These are phyloP conservation scores for Neelides folsomi DNA, from an alignment of 2,888 invertebrate species.

Conservation along the genomic window DNA sequence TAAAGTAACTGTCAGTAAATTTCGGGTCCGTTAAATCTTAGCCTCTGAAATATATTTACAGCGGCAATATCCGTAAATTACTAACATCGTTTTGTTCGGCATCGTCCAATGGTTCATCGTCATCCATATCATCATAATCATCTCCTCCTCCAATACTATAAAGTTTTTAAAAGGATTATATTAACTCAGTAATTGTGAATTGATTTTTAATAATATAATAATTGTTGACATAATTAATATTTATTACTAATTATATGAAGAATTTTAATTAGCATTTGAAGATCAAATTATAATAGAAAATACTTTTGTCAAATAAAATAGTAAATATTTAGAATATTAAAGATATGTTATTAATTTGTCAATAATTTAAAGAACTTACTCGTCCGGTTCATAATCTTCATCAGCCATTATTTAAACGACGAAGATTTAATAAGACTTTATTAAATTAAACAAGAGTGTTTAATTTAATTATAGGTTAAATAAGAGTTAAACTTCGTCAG, in stretches of 20 bases:
- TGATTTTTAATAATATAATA: not conserved
- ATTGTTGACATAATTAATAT: not conserved
- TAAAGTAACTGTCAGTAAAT: too few species aligned
- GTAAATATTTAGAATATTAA: not conserved
- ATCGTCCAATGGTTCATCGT: constrained; percentile 56
- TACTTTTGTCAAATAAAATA: not conserved
- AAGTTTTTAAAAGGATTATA: constrained; percentile 13
- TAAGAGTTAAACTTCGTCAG: too few species aligned
- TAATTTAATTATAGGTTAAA: too few species aligned
- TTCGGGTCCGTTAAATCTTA: not conserved
- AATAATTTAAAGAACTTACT: constrained; percentile 43
- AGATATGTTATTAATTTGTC: not conserved
- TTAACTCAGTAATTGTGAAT: not conserved
- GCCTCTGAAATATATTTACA: not conserved
- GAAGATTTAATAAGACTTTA: too few species aligned
- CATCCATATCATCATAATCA: constrained; percentile 79
- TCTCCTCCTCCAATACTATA: constrained; percentile 49
- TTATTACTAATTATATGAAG: not conserved
- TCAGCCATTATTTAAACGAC: constrained; percentile 55
- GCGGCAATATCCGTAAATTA: constrained; percentile 1
- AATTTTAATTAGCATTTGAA: not conserved
- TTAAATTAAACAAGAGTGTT: too few species aligned
- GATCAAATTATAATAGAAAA: not conserved
- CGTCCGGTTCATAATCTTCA: constrained; percentile 71
- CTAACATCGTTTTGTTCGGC: constrained; percentile 65